Percentiles rank a stretch among this genome's conserved stretches.
Evolutionary conservation across 2,797 vertebrate species (phyloP).

Genomic region (Argyrosomus regius): DNA sequence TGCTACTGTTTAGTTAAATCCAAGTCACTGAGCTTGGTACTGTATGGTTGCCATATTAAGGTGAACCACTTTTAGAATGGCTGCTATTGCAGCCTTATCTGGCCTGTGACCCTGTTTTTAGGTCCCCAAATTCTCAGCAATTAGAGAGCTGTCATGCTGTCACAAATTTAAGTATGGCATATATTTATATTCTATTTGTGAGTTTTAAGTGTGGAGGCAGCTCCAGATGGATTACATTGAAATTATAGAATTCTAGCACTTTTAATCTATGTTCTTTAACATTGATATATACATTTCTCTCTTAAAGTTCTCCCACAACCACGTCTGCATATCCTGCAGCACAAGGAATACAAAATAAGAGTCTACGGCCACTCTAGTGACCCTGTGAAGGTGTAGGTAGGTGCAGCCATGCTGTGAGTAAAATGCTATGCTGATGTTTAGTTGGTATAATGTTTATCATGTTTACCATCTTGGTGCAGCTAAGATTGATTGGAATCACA

Average conservation of each 20-base stretch:
- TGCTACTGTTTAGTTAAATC: conserved; percentile 39
- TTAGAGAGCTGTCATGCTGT: not conserved
- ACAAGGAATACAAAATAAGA: not conserved
- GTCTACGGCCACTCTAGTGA: not conserved
- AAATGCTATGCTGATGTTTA: conserved; percentile 1
- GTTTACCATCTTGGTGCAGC: no score
- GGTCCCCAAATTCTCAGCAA: conserved; percentile 4
- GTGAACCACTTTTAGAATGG: not conserved
- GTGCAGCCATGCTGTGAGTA: not conserved
- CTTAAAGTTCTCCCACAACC: not conserved
- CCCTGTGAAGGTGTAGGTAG: not conserved
- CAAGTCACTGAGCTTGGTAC: conserved; percentile 10
- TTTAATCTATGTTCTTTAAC: conserved; percentile 7
- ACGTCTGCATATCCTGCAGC: not conserved
- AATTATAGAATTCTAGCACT: not conserved
- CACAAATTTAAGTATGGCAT: not conserved
- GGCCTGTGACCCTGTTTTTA: conserved; percentile 17
- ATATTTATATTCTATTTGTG: conserved; percentile 21
- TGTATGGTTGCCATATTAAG: conserved; percentile 26
- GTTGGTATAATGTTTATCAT: no score
- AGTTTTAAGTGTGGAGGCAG: conserved; percentile 23
- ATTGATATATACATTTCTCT: not conserved
- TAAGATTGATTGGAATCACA: not conserved
- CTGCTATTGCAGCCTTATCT: conserved; percentile 25
- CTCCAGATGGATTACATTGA: not conserved